These are phyloP conservation scores for Andrena camellia DNA, from an alignment of 2,888 invertebrate species.

Conservation along the genomic window DNA sequence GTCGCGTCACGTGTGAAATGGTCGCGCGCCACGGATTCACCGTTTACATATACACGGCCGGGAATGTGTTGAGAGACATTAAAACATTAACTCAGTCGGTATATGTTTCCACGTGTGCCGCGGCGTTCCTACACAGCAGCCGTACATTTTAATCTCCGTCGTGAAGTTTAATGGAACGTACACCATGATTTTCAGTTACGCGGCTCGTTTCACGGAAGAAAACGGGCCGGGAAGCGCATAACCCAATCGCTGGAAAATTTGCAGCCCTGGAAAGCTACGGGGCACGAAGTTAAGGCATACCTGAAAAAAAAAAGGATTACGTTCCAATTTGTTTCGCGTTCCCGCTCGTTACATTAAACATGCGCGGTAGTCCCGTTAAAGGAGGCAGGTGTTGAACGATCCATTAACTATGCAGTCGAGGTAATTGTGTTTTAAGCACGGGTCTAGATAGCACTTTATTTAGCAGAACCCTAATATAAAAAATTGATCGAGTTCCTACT, in stretches of 20 bases:
- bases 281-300: constrained; percentile 2
- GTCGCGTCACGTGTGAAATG: too few species aligned
- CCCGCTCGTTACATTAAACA: constrained; percentile 49
- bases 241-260: constrained; percentile 41
- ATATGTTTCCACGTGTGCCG: not conserved
- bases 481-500: constrained; percentile 20
- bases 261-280: not conserved
- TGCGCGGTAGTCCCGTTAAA: constrained; percentile 9
- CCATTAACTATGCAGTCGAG: constrained; percentile 50
- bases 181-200: constrained; percentile 51
- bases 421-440: constrained; percentile 60
- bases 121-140: constrained; percentile 10
- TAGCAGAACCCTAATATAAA: constrained; percentile 40
- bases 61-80: constrained; percentile 19
- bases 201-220: constrained; percentile 20
- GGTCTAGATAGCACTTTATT: constrained; percentile 38
- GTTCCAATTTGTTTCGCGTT: constrained; percentile 57
- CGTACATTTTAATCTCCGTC: constrained; percentile 62
- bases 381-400: constrained; percentile 58
- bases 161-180: constrained; percentile 51
- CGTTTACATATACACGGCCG: too few species aligned
- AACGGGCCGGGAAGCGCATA: not conserved
- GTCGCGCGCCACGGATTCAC: too few species aligned
- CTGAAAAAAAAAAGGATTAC: constrained; percentile 54
- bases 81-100: constrained; percentile 2